These are phyloP conservation scores for Melanotaenia trifasciata DNA, from an alignment of 2,797 vertebrate species.

Conservation along the genomic window DNA sequence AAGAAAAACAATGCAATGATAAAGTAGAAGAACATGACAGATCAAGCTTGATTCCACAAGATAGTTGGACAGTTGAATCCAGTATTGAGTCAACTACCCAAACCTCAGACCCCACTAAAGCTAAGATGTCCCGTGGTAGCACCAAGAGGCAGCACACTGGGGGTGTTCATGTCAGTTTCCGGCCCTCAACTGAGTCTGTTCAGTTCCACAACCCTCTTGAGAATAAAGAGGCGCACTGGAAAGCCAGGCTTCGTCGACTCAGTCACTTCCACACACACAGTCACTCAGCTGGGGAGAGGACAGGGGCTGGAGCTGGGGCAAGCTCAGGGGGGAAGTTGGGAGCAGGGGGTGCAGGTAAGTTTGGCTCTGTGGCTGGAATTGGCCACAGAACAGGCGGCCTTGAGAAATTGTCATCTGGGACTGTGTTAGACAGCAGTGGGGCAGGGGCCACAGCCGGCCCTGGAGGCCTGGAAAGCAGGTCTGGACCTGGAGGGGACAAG, in stretches of 20 bases:
- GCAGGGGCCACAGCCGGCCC: conserved; percentile 20
- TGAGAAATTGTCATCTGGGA: conserved; percentile 58
- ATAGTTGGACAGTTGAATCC: conserved; percentile 82
- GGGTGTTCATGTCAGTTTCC: conserved; percentile 95
- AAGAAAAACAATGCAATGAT: conserved; percentile 40
- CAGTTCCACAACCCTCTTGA: conserved; percentile 98
- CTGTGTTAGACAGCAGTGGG: conserved; percentile 29
- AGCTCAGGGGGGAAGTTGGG: conserved; percentile 71
- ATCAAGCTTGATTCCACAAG: conserved; percentile 81
- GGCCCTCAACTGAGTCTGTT: conserved; percentile 95
- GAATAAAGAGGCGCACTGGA: conserved; percentile 97
- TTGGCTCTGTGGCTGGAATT: conserved; percentile 60
- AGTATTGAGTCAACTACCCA: conserved; percentile 71
- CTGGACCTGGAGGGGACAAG: conserved; percentile 62
- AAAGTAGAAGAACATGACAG: conserved; percentile 49
- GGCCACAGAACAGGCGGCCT: conserved; percentile 67
- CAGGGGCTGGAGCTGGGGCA: conserved; percentile 41
- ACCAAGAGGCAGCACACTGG: conserved; percentile 86
- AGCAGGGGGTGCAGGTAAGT: conserved; percentile 73
- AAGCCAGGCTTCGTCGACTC: conserved; percentile 91
- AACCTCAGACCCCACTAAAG: conserved; percentile 79
- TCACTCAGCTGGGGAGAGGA: conserved; percentile 81
- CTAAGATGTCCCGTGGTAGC: conserved; percentile 85
- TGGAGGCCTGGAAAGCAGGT: conserved; percentile 49
- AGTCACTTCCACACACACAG: conserved; percentile 93